Percentiles rank a stretch among this genome's conserved stretches.
phyloP scores from a whole-genome alignment of 1,140 invertebrate species.

The Temnothorax curvispinosus region DNA sequence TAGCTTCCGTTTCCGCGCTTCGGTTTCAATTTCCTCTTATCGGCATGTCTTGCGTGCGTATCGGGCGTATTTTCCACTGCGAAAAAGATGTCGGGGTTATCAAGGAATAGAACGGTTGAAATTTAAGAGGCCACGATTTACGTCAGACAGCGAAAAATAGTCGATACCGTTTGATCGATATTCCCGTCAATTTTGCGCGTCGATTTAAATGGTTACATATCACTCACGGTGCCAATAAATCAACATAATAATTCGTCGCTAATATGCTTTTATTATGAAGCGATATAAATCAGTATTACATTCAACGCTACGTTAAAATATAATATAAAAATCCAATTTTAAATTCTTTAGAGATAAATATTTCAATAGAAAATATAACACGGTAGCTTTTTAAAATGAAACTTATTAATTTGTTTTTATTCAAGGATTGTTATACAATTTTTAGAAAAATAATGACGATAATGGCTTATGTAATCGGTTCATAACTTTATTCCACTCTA shows the following conservation, averaged over 20 bases:
- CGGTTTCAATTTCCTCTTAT: conserved; percentile 36
- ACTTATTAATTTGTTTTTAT: neutral
- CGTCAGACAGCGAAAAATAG: neutral
- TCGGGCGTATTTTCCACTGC: conserved; percentile 7
- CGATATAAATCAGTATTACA: conserved; percentile 3
- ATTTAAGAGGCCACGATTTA: neutral
- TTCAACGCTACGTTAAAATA: neutral
- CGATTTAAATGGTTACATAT: neutral
- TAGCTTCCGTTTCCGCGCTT: conserved; percentile 59
- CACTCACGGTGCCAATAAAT: neutral
- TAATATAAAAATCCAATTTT: neutral
- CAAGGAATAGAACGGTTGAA: neutral
- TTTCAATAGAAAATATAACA: neutral
- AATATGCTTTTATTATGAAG: neutral
- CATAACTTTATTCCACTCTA: conserved; percentile 1
- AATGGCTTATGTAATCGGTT: neutral
- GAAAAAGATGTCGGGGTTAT: neutral
- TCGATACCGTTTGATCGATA: neutral
- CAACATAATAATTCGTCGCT: neutral
- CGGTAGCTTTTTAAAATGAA: neutral
- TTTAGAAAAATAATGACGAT: neutral
- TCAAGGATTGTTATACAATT: neutral
- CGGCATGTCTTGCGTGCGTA: conserved; percentile 20
- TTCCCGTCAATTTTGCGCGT: neutral
- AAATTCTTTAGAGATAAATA: neutral